Conservation (phyloP, 1,140 invertebrate genomes). For the Pentalonia nigronervosa region DNA sequence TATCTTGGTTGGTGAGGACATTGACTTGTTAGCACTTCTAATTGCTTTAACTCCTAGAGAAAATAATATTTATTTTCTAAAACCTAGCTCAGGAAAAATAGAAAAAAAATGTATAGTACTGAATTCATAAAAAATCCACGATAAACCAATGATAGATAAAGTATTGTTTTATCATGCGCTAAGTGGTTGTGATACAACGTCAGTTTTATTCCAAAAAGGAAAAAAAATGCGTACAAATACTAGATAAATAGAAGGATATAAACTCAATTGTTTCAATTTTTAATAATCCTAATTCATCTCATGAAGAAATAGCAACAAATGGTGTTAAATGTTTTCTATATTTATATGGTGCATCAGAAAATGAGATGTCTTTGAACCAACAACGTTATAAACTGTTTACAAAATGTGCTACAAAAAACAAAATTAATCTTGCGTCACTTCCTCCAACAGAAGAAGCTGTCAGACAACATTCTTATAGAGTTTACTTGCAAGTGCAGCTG, state of each 20-base stretch:
- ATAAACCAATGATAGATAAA: too few species aligned
- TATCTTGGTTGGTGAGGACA: neutral
- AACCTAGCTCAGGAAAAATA: neutral
- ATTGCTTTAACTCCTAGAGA: neutral
- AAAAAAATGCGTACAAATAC: neutral
- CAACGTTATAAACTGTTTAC: too few species aligned
- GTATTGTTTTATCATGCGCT: slow-evolving; percentile 27
- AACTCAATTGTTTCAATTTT: neutral
- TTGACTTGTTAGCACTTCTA: neutral
- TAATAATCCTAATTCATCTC: too few species aligned
- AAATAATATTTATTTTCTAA: slow-evolving; percentile 26
- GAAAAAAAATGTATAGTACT: slow-evolving; percentile 23
- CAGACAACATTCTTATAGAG: slow-evolving; percentile 4
- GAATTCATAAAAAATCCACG: neutral
- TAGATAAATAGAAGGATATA: neutral
- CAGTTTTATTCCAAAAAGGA: slow-evolving; percentile 4
- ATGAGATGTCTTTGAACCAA: too few species aligned
- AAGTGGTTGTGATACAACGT: slow-evolving; percentile 4
- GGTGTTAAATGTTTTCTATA: too few species aligned
- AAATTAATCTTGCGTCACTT: neutral
- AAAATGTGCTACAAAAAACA: too few species aligned
- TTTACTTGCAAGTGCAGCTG: neutral
- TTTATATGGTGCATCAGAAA: too few species aligned
- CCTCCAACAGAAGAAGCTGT: neutral
- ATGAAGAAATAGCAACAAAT: too few species aligned